phyloP scores from a whole-genome alignment of 2,888 invertebrate species.

The Phlogophora meticulosa region DNA sequence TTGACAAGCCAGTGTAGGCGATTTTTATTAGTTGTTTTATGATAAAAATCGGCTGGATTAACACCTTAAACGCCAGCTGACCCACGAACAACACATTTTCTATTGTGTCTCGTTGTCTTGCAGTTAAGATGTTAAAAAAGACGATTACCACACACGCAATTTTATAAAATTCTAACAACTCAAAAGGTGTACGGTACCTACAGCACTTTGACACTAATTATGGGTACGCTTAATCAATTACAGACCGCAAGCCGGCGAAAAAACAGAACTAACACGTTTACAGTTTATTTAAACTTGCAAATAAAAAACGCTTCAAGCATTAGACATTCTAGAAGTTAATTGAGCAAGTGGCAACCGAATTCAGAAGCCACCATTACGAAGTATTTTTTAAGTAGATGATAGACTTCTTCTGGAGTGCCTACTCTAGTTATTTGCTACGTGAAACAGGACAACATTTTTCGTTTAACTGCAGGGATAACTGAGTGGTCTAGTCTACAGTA shows the following conservation, averaged over 20 bases:
- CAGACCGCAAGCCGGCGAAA: background rate
- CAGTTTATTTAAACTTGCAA: conserved; percentile 20
- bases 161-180: background rate
- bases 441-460: conserved; percentile 10
- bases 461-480: background rate
- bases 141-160: conserved; percentile 7
- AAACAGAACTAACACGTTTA: conserved; percentile 21
- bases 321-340: conserved; percentile 17
- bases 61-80: too few species aligned
- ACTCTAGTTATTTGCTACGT: background rate
- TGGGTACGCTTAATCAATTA: conserved; percentile 20
- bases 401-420: background rate
- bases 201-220: conserved; percentile 42
- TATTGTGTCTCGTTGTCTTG: too few species aligned
- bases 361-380: background rate
- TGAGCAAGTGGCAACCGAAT: conserved; percentile 3
- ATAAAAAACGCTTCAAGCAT: conserved; percentile 46
- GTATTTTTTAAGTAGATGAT: background rate
- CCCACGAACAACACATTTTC: too few species aligned
- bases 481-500: too few species aligned
- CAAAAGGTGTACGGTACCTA: conserved; percentile 12
- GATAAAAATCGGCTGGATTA: too few species aligned
- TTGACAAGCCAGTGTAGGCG: too few species aligned
- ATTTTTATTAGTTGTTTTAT: too few species aligned
- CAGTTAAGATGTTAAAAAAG: too few species aligned